Evolutionary conservation across 2,113 vertebrate species (phyloP).

Genomic region (Saguinus imperator): DNA sequence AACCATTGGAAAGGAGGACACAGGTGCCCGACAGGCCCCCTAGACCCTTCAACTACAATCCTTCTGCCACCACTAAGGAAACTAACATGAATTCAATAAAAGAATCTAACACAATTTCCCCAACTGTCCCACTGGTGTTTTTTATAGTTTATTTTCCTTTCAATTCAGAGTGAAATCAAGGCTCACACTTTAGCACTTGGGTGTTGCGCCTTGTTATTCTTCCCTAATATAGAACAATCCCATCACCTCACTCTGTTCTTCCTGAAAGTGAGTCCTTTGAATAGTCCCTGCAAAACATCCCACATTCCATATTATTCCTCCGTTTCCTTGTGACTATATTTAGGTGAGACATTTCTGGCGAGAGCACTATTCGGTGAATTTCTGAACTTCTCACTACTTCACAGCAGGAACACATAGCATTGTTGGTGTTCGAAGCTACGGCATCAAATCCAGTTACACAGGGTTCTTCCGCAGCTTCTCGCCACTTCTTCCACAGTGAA

Average conservation of each 20-base stretch:
- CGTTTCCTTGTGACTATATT: not conserved
- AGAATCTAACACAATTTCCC: not conserved
- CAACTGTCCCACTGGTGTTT: no score
- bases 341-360: not conserved
- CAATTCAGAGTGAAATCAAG: not conserved
- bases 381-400: not conserved
- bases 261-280: not conserved
- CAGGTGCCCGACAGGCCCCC: not conserved
- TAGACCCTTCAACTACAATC: not conserved
- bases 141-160: not conserved
- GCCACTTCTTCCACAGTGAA: not conserved
- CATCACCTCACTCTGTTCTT: not conserved
- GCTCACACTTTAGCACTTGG: not conserved
- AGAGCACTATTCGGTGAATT: not conserved
- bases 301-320: not conserved
- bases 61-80: not conserved
- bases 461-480: not conserved
- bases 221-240: no score
- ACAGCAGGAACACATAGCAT: not conserved
- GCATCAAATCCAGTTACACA: not conserved
- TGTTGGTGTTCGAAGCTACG: not conserved
- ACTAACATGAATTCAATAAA: not conserved
- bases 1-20: accelerated
- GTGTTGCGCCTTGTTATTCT: not conserved
- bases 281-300: not conserved